A percentile compares a stretch with the other conserved stretches of the same genome.
Evolutionary conservation across 2,113 vertebrate species (phyloP).

Genomic region (Cygnus atratus): DNA sequence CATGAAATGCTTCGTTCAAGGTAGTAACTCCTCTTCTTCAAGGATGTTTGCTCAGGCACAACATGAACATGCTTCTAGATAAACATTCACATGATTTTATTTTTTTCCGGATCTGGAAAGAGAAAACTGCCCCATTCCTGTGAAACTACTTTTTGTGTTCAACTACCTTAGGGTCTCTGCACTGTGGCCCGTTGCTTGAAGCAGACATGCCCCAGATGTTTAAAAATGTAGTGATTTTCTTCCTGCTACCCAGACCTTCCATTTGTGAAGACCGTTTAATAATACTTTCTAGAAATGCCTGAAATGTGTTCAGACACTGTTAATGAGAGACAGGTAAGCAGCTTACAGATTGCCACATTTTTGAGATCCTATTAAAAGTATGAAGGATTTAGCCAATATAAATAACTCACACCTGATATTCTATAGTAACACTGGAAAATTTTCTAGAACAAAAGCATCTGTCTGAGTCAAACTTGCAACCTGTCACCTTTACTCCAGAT

Average conservation of each 20-base stretch:
- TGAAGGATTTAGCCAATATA: background rate
- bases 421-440: background rate
- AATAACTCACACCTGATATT: background rate
- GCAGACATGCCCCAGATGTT: background rate
- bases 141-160: background rate
- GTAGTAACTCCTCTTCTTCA: background rate
- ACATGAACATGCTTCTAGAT: background rate
- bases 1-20: background rate
- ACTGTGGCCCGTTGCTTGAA: background rate
- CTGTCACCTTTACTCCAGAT: background rate
- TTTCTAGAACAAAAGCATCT: background rate
- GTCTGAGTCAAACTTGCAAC: background rate
- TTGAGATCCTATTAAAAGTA: background rate
- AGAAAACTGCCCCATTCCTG: accelerated
- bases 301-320: background rate
- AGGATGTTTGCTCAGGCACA: background rate
- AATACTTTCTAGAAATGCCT: background rate
- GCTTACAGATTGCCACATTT: background rate
- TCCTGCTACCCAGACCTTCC: background rate
- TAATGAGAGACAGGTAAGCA: background rate
- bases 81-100: accelerated
- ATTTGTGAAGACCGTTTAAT: background rate
- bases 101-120: background rate
- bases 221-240: background rate
- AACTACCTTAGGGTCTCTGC: background rate